Conservation (phyloP, 2,888 invertebrate genomes). For the Anthophora plumipes region DNA sequence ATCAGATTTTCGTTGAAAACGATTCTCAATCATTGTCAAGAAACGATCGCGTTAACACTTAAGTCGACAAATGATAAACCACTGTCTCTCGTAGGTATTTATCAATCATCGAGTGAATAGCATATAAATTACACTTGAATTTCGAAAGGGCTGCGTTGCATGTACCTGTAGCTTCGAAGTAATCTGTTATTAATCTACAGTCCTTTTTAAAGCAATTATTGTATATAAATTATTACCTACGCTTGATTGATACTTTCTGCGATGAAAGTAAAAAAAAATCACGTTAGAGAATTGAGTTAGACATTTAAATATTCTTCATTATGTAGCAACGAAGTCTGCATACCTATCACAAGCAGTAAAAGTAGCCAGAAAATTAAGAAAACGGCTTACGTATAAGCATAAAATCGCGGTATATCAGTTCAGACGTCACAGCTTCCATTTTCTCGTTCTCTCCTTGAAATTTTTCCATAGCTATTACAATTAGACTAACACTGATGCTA, state of each 20-base stretch:
- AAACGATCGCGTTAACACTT: background rate
- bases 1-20: background rate
- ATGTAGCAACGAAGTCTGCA: background rate
- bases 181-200: background rate
- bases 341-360: too few relatives aligned
- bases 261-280: background rate
- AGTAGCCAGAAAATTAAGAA: background rate
- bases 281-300: background rate
- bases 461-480: too few relatives aligned
- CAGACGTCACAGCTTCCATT: background rate
- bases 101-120: slow-evolving; percentile 1
- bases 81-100: background rate
- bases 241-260: background rate
- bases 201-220: background rate
- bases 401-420: too few relatives aligned
- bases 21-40: slow-evolving; percentile 17
- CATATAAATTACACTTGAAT: slow-evolving; percentile 10
- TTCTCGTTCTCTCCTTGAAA: too few relatives aligned
- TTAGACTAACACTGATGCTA: too few relatives aligned
- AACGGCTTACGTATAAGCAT: too few relatives aligned
- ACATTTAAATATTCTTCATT: background rate
- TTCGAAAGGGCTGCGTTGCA: background rate
- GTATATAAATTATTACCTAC: background rate
- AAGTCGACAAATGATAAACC: slow-evolving; percentile 3
- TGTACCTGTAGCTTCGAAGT: too few relatives aligned